Conservation (phyloP, 2,888 invertebrate species). For the Trissonchulus latispiculum region DNA sequence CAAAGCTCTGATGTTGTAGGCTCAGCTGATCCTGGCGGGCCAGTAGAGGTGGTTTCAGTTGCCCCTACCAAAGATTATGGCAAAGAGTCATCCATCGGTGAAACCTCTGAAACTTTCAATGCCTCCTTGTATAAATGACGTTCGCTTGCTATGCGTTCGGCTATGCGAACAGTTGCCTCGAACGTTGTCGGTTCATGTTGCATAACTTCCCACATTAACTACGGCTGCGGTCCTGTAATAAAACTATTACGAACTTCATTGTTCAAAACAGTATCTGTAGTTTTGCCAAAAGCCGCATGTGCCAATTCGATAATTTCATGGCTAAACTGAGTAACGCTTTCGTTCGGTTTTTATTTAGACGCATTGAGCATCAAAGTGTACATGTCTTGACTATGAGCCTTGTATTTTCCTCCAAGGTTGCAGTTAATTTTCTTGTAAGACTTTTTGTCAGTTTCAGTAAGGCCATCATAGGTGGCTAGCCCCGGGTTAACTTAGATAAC, state of each 20-base stretch:
- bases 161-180: background rate
- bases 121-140: too few relatives aligned
- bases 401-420: too few relatives aligned
- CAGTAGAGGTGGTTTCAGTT: too few relatives aligned
- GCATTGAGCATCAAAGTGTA: background rate
- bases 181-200: background rate
- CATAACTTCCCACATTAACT: background rate
- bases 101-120: too few relatives aligned
- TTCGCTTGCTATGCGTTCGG: too few relatives aligned
- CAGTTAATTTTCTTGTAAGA: too few relatives aligned
- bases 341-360: background rate
- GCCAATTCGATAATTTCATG: background rate
- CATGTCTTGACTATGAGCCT: background rate
- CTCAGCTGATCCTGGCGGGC: too few relatives aligned
- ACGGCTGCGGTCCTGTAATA: background rate
- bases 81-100: too few relatives aligned
- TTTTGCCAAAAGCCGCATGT: background rate
- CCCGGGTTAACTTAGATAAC: background rate
- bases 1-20: too few relatives aligned
- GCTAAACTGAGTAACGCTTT: background rate
- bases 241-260: background rate
- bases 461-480: too few relatives aligned
- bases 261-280: background rate
- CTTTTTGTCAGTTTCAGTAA: too few relatives aligned
- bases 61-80: too few relatives aligned